Conservation (phyloP, 2,888 invertebrate genomes). For the Tinea pellionella region DNA sequence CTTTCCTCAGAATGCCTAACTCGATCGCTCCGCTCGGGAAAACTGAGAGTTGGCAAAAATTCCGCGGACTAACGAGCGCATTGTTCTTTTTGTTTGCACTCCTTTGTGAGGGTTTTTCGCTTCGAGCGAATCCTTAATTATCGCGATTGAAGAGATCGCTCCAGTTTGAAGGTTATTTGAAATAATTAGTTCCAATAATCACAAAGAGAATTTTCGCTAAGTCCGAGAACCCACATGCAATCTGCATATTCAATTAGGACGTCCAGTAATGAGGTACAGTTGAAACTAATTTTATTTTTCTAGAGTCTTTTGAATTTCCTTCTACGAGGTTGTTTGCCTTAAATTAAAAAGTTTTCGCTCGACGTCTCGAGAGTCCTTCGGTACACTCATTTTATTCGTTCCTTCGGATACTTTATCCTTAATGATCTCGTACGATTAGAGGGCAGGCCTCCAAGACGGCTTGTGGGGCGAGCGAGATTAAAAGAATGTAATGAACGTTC, state of each 20-base stretch:
- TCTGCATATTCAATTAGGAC: slow-evolving; percentile 33
- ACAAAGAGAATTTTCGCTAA: neutral
- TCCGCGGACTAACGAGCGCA: slow-evolving; percentile 43
- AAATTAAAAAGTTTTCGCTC: slow-evolving; percentile 52
- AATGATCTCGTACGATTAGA: slow-evolving; percentile 44
- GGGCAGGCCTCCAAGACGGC: slow-evolving; percentile 18
- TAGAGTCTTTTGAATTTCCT: slow-evolving; percentile 36
- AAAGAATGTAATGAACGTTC: slow-evolving; percentile 21
- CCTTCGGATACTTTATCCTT: slow-evolving; percentile 36
- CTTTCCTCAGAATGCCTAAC: slow-evolving; percentile 22
- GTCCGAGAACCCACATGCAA: slow-evolving; percentile 27
- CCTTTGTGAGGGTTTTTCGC: slow-evolving; percentile 43
- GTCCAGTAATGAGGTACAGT: slow-evolving; percentile 46
- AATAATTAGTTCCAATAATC: neutral
- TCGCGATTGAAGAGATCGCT: slow-evolving; percentile 37
- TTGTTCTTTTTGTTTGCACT: slow-evolving; percentile 56
- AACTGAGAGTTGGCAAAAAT: slow-evolving; percentile 36
- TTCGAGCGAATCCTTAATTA: slow-evolving; percentile 36
- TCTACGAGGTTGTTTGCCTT: slow-evolving; percentile 47
- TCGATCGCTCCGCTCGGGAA: slow-evolving; percentile 17
- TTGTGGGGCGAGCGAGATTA: slow-evolving; percentile 23
- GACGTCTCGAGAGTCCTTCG: slow-evolving; percentile 31
- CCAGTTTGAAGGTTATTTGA: slow-evolving; percentile 8
- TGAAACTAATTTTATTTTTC: slow-evolving; percentile 50
- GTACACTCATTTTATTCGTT: slow-evolving; percentile 28